These are phyloP conservation scores for Drosophila stalkeri DNA, from an alignment of 2,888 invertebrate species.

Conservation along the genomic window DNA sequence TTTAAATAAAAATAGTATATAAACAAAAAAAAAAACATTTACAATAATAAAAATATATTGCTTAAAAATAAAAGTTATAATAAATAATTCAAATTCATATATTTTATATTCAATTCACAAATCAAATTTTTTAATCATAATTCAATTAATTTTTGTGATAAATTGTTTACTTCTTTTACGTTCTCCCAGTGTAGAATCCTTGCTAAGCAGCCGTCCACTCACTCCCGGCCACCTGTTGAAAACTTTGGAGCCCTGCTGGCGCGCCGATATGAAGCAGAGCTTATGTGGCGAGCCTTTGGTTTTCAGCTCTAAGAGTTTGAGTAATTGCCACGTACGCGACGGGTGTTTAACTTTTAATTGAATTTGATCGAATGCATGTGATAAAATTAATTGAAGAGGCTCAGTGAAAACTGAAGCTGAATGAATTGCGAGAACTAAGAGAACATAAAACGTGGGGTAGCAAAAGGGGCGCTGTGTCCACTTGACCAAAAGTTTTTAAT, in stretches of 20 bases:
- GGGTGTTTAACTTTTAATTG: constrained; percentile 77
- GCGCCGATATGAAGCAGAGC: constrained; percentile 33
- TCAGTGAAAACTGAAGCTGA: background rate
- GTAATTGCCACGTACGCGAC: constrained; percentile 72
- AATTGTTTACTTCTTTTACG: too few species aligned
- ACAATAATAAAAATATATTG: too few species aligned
- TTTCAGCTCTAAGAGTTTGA: constrained; percentile 47
- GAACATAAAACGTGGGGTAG: background rate
- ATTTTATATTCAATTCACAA: background rate
- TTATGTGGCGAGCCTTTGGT: constrained; percentile 30
- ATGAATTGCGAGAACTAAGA: background rate
- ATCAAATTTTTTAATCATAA: background rate
- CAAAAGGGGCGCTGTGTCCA: constrained; percentile 31
- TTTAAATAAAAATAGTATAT: too few species aligned
- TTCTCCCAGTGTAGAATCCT: background rate
- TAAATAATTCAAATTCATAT: background rate
- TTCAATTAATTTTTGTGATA: background rate
- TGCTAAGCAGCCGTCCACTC: background rate
- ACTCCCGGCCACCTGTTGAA: constrained; percentile 55
- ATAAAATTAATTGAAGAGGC: constrained; percentile 72
- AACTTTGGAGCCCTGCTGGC: background rate
- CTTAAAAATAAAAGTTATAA: too few species aligned
- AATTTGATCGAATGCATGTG: constrained; percentile 79
- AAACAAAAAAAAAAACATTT: too few species aligned
- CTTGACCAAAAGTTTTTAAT: constrained; percentile 78